These are phyloP conservation scores for Isoperla grammatica DNA, from an alignment of 2,888 invertebrate species.

Conservation along the genomic window DNA sequence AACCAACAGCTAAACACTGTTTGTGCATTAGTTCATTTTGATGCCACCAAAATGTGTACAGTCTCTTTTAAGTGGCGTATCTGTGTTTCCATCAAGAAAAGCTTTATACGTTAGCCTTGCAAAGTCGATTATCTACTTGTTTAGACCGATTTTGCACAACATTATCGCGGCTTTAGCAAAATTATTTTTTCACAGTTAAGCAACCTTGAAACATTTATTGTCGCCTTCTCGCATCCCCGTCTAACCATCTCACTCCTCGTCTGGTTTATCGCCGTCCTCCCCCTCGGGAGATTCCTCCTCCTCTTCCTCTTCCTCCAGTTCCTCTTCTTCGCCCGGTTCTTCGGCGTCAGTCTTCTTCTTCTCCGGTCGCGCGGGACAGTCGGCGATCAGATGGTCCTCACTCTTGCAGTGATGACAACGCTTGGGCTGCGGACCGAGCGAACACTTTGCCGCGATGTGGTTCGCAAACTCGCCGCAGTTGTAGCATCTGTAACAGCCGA, in stretches of 20 bases:
- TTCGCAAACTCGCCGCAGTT: slow-evolving; percentile 91
- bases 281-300: slow-evolving; percentile 23
- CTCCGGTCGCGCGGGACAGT: slow-evolving; percentile 64
- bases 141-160: too few species aligned
- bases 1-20: too few species aligned
- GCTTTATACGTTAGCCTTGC: too few species aligned
- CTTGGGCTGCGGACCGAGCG: slow-evolving; percentile 82
- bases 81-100: too few species aligned
- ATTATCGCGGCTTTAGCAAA: too few species aligned
- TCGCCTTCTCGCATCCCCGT: background rate
- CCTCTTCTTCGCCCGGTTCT: slow-evolving; percentile 25
- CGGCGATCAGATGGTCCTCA: slow-evolving; percentile 82
- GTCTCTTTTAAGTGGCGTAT: too few species aligned
- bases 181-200: too few species aligned
- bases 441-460: slow-evolving; percentile 87
- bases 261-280: slow-evolving; percentile 23
- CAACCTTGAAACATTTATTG: too few species aligned
- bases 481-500: slow-evolving; percentile 64
- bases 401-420: slow-evolving; percentile 87
- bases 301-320: slow-evolving; percentile 19
- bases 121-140: too few species aligned
- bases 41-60: too few species aligned
- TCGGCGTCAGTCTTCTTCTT: slow-evolving; percentile 14
- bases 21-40: too few species aligned
- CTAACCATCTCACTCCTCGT: slow-evolving; percentile 36